Evolutionary conservation across 2,113 vertebrate genomes (phyloP).

Genomic region (Albula goreensis): DNA sequence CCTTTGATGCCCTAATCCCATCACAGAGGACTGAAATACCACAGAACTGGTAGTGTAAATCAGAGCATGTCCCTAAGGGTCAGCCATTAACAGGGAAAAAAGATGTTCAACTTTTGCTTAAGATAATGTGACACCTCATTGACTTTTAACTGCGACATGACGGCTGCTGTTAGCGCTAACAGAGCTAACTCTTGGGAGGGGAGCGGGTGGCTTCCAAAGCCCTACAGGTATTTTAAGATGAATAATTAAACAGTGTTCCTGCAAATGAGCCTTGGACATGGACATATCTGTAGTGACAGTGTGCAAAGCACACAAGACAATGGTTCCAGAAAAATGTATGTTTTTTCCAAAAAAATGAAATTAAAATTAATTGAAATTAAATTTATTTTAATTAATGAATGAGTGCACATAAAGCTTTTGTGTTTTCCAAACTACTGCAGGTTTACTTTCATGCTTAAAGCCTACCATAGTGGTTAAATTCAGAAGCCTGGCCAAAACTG

Average conservation of each 20-base stretch:
- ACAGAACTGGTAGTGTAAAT: not conserved
- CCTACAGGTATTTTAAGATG: constrained; percentile 20
- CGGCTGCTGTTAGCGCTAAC: not conserved
- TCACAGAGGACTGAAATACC: not conserved
- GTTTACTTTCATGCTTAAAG: no score
- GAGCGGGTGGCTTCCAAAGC: not conserved
- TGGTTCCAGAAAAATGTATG: not conserved
- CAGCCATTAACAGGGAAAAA: constrained; percentile 3
- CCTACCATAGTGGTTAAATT: no score
- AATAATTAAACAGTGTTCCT: constrained; percentile 13
- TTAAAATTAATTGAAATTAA: no score
- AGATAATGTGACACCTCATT: constrained; percentile 1
- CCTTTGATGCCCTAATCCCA: constrained; percentile 6
- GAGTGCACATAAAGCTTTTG: no score
- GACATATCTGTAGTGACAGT: not conserved
- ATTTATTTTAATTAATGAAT: no score
- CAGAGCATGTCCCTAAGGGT: not conserved
- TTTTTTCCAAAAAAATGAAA: not conserved
- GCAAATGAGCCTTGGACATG: not conserved
- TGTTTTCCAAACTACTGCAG: no score
- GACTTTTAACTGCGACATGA: not conserved
- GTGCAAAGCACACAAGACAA: not conserved
- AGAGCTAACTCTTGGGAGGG: not conserved
- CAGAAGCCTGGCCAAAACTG: no score
- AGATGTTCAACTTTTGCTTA: not conserved